Evolutionary conservation across 1,140 invertebrate species (phyloP).

Genomic region (Chrysomallon squamiferum): DNA sequence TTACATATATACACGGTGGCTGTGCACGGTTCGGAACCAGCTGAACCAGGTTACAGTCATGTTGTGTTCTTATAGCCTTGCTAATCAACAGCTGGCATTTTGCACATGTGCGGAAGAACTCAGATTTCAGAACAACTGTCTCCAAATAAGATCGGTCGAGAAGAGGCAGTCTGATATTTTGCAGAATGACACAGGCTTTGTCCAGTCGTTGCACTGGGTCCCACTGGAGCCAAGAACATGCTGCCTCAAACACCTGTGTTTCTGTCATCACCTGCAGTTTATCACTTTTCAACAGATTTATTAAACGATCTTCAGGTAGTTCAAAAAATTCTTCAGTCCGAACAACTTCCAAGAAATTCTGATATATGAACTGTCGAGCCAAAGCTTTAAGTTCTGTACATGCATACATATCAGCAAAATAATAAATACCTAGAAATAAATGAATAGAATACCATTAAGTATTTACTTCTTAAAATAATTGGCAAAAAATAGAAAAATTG

Average conservation of each 20-base stretch:
- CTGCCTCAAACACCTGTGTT: slow-evolving; percentile 70
- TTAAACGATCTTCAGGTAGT: slow-evolving; percentile 49
- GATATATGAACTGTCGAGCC: slow-evolving; percentile 53
- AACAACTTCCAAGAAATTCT: slow-evolving; percentile 57
- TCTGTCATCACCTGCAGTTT: slow-evolving; percentile 54
- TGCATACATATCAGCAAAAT: slow-evolving; percentile 59
- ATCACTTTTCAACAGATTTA: slow-evolving; percentile 52
- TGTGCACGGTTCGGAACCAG: slow-evolving; percentile 43
- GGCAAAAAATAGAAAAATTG: not conserved
- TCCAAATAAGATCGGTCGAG: slow-evolving; percentile 53
- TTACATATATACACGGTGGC: slow-evolving; percentile 66
- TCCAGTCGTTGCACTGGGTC: slow-evolving; percentile 34
- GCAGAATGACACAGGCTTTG: slow-evolving; percentile 45
- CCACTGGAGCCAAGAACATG: slow-evolving; percentile 51
- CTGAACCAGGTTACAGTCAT: slow-evolving; percentile 43
- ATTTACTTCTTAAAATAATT: not conserved
- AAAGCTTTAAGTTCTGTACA: slow-evolving; percentile 52
- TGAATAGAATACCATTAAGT: not conserved
- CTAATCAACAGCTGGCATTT: slow-evolving; percentile 61
- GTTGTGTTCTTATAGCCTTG: slow-evolving; percentile 49
- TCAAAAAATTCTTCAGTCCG: slow-evolving; percentile 59
- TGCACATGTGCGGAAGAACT: slow-evolving; percentile 55
- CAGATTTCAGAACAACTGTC: slow-evolving; percentile 53
- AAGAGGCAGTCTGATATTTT: slow-evolving; percentile 50
- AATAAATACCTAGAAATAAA: slow-evolving; percentile 52